Evolutionary conservation across 2,888 invertebrate species (phyloP).

Genomic region (Noctuana brunneofusca): DNA sequence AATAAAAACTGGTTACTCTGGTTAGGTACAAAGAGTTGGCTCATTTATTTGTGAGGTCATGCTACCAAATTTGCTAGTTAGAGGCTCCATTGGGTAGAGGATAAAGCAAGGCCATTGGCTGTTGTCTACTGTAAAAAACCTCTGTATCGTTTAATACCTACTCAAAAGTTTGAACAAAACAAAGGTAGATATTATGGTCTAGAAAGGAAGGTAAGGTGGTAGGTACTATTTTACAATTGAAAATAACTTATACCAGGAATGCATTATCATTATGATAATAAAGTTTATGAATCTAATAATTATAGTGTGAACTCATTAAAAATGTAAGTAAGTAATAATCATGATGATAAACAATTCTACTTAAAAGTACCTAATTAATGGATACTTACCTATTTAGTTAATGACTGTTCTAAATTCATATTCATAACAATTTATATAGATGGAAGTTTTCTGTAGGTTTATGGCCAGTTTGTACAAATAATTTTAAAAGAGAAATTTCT

Average conservation of each 20-base stretch:
- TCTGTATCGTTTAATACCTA: conserved; percentile 1
- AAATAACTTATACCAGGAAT: not conserved
- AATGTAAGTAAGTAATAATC: no score
- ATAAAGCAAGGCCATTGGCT: conserved; percentile 43
- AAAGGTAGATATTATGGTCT: no score
- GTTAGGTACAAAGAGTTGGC: not conserved
- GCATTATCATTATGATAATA: not conserved
- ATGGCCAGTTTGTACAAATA: no score
- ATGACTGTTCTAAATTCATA: no score
- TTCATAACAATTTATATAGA: not conserved
- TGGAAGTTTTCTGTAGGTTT: not conserved
- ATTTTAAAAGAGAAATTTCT: no score
- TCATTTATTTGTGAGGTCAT: conserved; percentile 44
- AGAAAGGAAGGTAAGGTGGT: no score
- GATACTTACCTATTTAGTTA: not conserved
- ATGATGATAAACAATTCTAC: conserved; percentile 13
- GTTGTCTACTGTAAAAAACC: conserved; percentile 11
- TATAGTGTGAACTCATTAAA: conserved; percentile 1
- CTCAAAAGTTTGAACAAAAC: not conserved
- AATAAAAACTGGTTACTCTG: not conserved
- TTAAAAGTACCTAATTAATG: conserved; percentile 14
- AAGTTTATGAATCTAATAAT: no score
- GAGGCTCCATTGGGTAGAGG: conserved; percentile 51
- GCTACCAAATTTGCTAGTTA: conserved; percentile 41
- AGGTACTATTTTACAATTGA: not conserved